These are phyloP conservation scores for Anolis apletophallus DNA, from an alignment of 2,797 vertebrate species.

Conservation along the genomic window DNA sequence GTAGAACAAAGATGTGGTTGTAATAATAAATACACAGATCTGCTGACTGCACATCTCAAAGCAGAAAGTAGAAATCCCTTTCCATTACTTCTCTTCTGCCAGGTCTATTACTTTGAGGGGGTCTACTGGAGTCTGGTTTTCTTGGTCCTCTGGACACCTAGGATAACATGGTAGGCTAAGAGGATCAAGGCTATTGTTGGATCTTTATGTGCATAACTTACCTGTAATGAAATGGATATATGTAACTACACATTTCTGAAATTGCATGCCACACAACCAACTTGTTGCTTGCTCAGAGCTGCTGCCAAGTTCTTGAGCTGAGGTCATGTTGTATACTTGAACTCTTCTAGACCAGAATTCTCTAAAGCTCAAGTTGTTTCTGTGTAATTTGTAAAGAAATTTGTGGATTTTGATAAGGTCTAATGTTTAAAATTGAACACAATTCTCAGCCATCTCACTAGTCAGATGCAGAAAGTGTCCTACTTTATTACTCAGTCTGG, in stretches of 20 bases:
- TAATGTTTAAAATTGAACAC: neutral
- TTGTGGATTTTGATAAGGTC: neutral
- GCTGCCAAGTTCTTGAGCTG: neutral
- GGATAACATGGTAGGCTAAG: neutral
- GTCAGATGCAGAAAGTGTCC: neutral
- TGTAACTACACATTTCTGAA: neutral
- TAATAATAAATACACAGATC: constrained; percentile 11
- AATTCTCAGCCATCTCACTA: neutral
- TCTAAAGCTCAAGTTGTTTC: neutral
- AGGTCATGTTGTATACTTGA: neutral
- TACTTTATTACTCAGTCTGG: neutral
- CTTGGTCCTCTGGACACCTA: neutral
- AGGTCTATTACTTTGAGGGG: neutral
- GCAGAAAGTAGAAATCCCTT: neutral
- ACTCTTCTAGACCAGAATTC: neutral
- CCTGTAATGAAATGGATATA: neutral
- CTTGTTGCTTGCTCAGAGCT: neutral
- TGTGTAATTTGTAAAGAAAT: neutral
- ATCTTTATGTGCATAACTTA: neutral
- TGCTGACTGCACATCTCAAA: constrained; percentile 3
- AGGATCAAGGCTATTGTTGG: neutral
- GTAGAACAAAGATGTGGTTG: neutral
- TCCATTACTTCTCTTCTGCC: constrained; percentile 3
- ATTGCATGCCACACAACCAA: neutral
- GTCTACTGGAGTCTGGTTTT: neutral